Conservation (phyloP, 2,113 vertebrate genomes). For the Hemichromis elongatus region DNA sequence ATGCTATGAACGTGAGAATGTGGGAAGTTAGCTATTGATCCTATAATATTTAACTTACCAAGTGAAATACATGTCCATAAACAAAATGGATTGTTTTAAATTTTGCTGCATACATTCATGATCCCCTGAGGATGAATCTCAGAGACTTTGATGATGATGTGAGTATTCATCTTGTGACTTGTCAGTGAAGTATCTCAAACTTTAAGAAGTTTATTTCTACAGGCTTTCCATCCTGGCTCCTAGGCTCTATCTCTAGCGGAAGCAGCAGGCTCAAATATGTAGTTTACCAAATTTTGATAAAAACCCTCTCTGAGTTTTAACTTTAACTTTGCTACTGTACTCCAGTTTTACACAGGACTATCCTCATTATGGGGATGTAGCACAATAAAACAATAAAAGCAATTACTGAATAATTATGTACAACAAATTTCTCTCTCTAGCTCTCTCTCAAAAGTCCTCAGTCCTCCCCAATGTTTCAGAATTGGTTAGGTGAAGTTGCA, state of each 20-base stretch:
- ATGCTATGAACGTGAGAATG: not conserved
- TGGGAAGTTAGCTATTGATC: not conserved
- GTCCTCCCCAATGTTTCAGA: not conserved
- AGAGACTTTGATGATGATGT: not conserved
- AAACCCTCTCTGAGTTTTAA: not conserved
- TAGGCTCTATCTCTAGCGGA: not conserved
- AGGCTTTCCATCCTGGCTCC: not conserved
- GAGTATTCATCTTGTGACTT: too few species aligned
- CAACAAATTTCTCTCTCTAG: not conserved
- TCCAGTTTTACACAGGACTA: not conserved
- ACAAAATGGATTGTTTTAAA: not conserved
- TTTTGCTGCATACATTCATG: not conserved
- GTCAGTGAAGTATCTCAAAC: not conserved
- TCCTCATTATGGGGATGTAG: not conserved
- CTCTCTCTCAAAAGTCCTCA: not conserved
- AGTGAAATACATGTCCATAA: not conserved
- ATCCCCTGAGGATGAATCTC: not conserved
- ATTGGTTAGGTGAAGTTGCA: not conserved
- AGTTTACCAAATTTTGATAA: not conserved
- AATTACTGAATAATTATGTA: not conserved
- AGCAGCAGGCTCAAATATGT: not conserved
- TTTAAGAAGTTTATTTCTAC: not conserved
- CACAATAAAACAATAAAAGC: not conserved
- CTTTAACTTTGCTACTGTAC: not conserved
- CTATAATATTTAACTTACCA: not conserved